Conservation (phyloP, 2,113 vertebrate species). For the Azemiops feae region DNA sequence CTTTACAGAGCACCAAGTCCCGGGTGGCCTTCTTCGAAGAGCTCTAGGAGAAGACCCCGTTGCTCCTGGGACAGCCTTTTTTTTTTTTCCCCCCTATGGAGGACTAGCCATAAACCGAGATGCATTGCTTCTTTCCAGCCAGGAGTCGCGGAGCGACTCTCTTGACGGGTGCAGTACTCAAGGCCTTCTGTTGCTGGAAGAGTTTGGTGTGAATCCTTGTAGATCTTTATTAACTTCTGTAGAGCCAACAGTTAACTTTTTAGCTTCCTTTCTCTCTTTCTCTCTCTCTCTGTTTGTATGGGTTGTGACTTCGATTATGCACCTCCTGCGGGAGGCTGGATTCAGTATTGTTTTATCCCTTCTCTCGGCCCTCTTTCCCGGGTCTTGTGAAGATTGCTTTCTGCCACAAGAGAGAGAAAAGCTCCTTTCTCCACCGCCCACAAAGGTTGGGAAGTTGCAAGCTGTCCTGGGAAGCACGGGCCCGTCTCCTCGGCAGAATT, state of each 20-base stretch:
- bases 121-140: not conserved
- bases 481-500: not conserved
- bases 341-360: not conserved
- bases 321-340: not conserved
- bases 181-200: constrained; percentile 9
- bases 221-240: constrained; percentile 7
- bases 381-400: not conserved
- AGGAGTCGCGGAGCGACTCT: not conserved
- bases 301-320: not conserved
- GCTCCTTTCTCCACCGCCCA: not conserved
- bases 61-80: not conserved
- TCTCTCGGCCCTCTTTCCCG: not conserved
- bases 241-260: not conserved
- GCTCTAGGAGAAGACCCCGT: constrained; percentile 69
- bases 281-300: not conserved
- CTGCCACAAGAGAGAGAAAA: not conserved
- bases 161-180: constrained; percentile 37
- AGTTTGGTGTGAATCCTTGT: constrained; percentile 12
- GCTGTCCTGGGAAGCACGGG: constrained; percentile 11
- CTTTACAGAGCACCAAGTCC: constrained; percentile 93
- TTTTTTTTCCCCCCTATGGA: not conserved
- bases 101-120: not conserved
- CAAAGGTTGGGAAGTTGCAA: not conserved
- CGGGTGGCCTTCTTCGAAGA: constrained; percentile 96
- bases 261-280: not conserved